Evolutionary conservation across 2,888 invertebrate genomes (phyloP), one percentile per base, ranked within the genome.

Genomic region (Ophion ellenae): DNA sequence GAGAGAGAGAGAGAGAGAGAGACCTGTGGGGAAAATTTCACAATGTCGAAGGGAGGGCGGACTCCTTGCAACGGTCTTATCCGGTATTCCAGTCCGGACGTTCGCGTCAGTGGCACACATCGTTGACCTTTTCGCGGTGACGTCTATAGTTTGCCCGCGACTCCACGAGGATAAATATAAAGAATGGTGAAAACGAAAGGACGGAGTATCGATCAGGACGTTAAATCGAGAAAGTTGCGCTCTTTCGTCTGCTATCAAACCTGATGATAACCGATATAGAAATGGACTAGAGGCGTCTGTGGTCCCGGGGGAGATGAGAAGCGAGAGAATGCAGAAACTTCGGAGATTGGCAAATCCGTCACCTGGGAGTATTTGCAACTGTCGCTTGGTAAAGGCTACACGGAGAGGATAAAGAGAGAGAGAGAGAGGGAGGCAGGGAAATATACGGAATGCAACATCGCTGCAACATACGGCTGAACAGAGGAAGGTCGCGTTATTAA

Each of bases 401-500:
- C 28, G 24, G 28, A 53, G 53, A 57, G 66, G 20, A 47, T 11
- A 53, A 32, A 17, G 17, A 11, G 53, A 53, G 32, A 36, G 63
- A 6, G 57, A 57, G 71, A 64, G 57, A 57, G 20, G 11, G 53
- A 73, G 32, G 57, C 20, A 57, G n/a, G 47, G 20, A 40, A 24
- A n/a, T 2, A 71, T 10, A 24, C n/a, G 28, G 32, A 67, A 61
- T 74, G 73, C 66, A 74, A 74, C 78, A 81, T 79, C 78, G 57
- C 47, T 75, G 85, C 69, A 71, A 75, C 75, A 63, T 32, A 71
- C 74, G 70, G 79, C 20, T 32, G 63, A 61, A 66, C 59, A 57
- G 78, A 47, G 59, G 59, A 17, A 64, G 63, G 45, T 24, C 47
- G 75, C 70, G 74, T 85, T 85, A 82, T 85, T 85, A 82, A 85